Base-by-base conservation (phyloP, 2,797 vertebrate genomes). In the Yasuhikotakia modesta region DNA sequence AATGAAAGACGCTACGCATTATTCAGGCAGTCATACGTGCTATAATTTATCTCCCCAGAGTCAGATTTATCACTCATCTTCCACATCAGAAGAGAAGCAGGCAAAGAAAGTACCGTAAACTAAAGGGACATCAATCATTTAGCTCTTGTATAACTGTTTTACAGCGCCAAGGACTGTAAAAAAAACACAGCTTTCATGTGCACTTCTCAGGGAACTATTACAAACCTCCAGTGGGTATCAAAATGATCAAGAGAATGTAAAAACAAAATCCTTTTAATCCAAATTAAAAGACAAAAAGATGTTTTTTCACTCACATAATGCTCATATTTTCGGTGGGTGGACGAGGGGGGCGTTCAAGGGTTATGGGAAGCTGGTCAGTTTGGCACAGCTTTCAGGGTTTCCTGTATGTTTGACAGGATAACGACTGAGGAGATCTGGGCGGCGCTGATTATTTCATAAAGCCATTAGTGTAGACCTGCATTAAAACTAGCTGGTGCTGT, bases 401-500 rank as follows among this genome's bases (percentile, higher is more conserved):
- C 79, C 50, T 60, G 55, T 76, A 60, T 21, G 50, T 76, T 67
- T 45, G 30, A 73, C 64, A 58, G 71, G 65, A 43, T 67, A 39
- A 68, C 43, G 60, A 21, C n/a, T 50, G 24, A 75, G 30, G 27
- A 68, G 22, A 73, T 8, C 45, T 57, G 76, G 68, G 58, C 7
- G 14, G 2, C 17, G 78, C 76, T 27, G 68, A 82, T 83, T 81
- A 76, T 46, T 82, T 70, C 73, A 71, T 19, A 50, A 27, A 64
- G 60, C 48, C 70, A 81, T 83, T 83, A 79, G 70, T 22, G 39
- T 61, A 79, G 70, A 70, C 57, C 50, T 83, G 79, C 73, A 79
- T 85, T 85, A 74, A 81, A 75, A 81, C 22, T 21, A 50, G 76
- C 58, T 68, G 61, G 65, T 85, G 76, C 60, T 61, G 64, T 24